phyloP scores from a whole-genome alignment of 2,797 vertebrate genomes.

The Coranthus polyacanthus region DNA sequence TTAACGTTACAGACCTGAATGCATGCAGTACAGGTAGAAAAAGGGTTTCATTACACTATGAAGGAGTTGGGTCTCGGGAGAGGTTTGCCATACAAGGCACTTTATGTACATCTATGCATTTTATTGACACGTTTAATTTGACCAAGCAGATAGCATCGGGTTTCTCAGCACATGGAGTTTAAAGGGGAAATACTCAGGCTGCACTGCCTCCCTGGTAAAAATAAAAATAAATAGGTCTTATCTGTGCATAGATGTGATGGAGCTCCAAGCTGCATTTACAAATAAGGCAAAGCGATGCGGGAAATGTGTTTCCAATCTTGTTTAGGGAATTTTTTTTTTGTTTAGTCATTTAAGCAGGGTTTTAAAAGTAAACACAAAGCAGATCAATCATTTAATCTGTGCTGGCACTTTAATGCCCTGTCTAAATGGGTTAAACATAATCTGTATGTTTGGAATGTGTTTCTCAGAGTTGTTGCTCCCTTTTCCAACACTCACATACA shows the following conservation, averaged over 20 bases:
- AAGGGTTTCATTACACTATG: conserved; percentile 7
- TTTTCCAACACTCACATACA: conserved; percentile 24
- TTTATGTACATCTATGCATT: conserved; percentile 14
- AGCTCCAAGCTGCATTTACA: conserved; percentile 13
- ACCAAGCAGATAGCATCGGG: conserved; percentile 9
- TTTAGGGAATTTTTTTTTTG: conserved; percentile 6
- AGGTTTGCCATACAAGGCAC: neutral
- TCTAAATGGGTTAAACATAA: conserved; percentile 56
- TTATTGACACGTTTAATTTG: conserved; percentile 11
- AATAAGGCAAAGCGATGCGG: conserved; percentile 1
- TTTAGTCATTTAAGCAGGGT: conserved; percentile 18
- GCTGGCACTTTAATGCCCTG: conserved; percentile 52
- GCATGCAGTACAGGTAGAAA: conserved; percentile 13
- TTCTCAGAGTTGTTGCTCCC: conserved; percentile 51
- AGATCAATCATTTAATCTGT: conserved; percentile 53
- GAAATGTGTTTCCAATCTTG: conserved; percentile 20
- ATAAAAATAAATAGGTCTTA: conserved; percentile 12
- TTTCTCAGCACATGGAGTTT: conserved; percentile 27
- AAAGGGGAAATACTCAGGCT: conserved; percentile 8
- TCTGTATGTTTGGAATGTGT: conserved; percentile 59
- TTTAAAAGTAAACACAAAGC: conserved; percentile 39
- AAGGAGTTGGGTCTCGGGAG: neutral
- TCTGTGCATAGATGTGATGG: conserved; percentile 5
- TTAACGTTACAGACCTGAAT: conserved; percentile 35
- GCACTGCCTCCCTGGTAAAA: conserved; percentile 8